Conservation (phyloP, 2,888 invertebrate genomes). For the Tetropium fuscum region DNA sequence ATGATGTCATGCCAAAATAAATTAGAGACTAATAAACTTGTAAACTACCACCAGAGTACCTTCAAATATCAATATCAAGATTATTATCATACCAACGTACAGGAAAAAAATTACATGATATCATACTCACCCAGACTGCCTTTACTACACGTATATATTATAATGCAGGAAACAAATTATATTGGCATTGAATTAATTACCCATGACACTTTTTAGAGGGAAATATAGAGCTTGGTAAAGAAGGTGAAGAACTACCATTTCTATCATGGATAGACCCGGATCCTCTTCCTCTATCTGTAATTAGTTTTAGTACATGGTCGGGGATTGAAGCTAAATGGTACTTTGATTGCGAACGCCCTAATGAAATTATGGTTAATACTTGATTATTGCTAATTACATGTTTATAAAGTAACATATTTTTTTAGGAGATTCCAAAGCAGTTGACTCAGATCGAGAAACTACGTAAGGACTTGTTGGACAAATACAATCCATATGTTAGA, state of each 20-base stretch:
- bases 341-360: conserved; percentile 72
- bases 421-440: conserved; percentile 63
- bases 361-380: conserved; percentile 28
- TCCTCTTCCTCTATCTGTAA: conserved; percentile 73
- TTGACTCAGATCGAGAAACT: conserved; percentile 69
- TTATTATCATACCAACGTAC: too few relatives aligned
- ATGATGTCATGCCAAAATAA: too few relatives aligned
- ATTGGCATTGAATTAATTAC: too few relatives aligned
- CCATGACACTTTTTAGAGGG: conserved; percentile 70
- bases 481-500: conserved; percentile 65
- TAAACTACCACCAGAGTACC: too few relatives aligned
- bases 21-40: too few relatives aligned
- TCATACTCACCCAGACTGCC: too few relatives aligned
- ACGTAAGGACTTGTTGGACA: conserved; percentile 67
- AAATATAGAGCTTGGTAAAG: conserved; percentile 72
- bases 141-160: too few relatives aligned
- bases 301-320: conserved; percentile 78
- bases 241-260: conserved; percentile 72
- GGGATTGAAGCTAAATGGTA: conserved; percentile 76
- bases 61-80: too few relatives aligned
- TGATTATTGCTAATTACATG: neutral
- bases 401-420: conserved; percentile 20
- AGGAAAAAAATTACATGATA: too few relatives aligned
- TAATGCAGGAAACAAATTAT: too few relatives aligned
- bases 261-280: conserved; percentile 72